Evolutionary conservation across 2,113 vertebrate genomes (phyloP), one percentile per base, ranked within the genome.

Genomic region (Ibidorhyncha struthersii): DNA sequence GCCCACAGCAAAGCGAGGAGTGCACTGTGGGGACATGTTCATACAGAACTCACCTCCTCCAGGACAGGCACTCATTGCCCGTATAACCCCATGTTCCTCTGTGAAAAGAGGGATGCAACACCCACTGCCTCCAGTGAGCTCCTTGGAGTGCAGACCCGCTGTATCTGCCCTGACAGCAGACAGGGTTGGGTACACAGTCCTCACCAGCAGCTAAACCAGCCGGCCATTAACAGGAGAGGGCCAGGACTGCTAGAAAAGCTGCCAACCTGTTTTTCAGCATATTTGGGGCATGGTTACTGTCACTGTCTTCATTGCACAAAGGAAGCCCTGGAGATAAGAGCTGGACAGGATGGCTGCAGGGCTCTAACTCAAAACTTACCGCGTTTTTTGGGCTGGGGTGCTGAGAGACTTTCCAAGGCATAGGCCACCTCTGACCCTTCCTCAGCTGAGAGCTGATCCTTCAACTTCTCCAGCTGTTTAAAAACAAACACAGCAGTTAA

Each of bases 381-480:
- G 10, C 91, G 58, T 65, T 98, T 98, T 65, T 96, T 97, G 77
- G 96, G 90, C 59, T 96, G 94, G 29, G 97, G 81, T 66, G 95
- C 89, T 27, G 95, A 90, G 49, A 98, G 85, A 14, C 81, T 73
- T 16, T 95, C 79, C 94, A 95, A 61, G 32, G 78, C 73, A 38
- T 93, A 97, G 59, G 93, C 86, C 41, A 96, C 36, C 19, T 97
- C 94, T 77, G 94, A 82, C 49, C 89, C 81, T 6, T 98, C 89
- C 84, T 87, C 88, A 63, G 89, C 6, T 67, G 62, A 89, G 41
- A 97, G 63, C 61, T 96, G 93, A 59, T 97, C 86, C 92, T 98
- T 98, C 50, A 98, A 90, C 40, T 97, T 98, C 93, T 97, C 94
- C 93, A 98, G 89, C 96, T 98, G 52, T 92, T 89, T 59, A 67